Conservation (phyloP, 1,140 invertebrate genomes). For the Scylla paramamosain region DNA sequence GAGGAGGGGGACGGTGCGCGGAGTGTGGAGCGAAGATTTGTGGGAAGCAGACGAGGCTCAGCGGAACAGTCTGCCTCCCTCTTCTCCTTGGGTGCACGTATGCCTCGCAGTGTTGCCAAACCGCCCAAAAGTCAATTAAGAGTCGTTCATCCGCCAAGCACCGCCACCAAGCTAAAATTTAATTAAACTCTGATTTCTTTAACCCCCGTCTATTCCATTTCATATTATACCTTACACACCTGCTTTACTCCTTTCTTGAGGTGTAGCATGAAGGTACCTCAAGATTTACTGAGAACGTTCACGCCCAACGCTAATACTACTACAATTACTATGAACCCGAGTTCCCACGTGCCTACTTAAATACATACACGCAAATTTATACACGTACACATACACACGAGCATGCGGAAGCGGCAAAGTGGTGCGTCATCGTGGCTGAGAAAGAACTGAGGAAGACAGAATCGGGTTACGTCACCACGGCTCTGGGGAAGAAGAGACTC, state of each 20-base stretch:
- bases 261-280: too few species aligned
- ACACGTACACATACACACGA: too few species aligned
- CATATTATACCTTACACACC: neutral
- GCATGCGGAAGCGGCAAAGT: neutral
- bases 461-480: neutral
- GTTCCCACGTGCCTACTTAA: too few species aligned
- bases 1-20: neutral
- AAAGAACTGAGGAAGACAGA: neutral
- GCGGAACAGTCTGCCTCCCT: neutral
- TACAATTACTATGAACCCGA: neutral
- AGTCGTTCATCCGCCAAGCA: conserved; percentile 76
- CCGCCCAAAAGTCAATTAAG: conserved; percentile 76
- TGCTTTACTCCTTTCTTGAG: conserved; percentile 30
- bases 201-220: neutral
- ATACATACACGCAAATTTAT: too few species aligned
- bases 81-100: conserved; percentile 75
- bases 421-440: conserved; percentile 23
- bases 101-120: conserved; percentile 76
- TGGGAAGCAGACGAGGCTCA: conserved; percentile 36
- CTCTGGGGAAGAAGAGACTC: neutral
- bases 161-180: conserved; percentile 73
- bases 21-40: conserved; percentile 45
- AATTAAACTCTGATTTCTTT: conserved; percentile 70
- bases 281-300: too few species aligned
- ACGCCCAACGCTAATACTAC: neutral